phyloP scores from a whole-genome alignment of 2,888 invertebrate genomes.

The Cheilosia vernalis region DNA sequence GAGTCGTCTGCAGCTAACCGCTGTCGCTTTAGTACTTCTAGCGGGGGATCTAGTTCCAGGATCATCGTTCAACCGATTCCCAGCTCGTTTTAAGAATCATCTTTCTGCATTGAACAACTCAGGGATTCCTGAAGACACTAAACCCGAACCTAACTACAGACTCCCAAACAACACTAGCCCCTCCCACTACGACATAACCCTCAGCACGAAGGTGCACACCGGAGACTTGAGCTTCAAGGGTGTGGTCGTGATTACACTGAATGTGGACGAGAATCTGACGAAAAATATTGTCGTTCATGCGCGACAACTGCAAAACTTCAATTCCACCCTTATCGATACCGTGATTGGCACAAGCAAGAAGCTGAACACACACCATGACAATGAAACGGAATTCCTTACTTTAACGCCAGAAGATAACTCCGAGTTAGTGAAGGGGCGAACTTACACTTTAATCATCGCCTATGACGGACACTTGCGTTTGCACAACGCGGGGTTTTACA shows the following conservation, averaged over 20 bases:
- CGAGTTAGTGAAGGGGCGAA: constrained; percentile 51
- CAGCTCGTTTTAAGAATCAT: constrained; percentile 28
- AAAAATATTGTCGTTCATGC: constrained; percentile 81
- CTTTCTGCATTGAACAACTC: constrained; percentile 10
- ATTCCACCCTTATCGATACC: constrained; percentile 1
- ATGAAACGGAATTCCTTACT: constrained; percentile 41
- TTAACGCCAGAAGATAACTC: constrained; percentile 43
- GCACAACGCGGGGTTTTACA: constrained; percentile 86
- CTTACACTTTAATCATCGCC: constrained; percentile 84
- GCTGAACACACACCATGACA: constrained; percentile 13
- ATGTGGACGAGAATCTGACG: constrained; percentile 83
- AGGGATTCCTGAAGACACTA: background rate
- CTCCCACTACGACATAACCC: constrained; percentile 84
- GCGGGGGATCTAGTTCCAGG: constrained; percentile 27
- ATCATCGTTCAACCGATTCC: constrained; percentile 50
- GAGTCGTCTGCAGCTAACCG: constrained; percentile 31
- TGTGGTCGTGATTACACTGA: constrained; percentile 83
- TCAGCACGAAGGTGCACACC: constrained; percentile 83
- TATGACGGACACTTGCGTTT: constrained; percentile 85
- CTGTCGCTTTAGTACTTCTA: constrained; percentile 25
- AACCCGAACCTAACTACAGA: constrained; percentile 81
- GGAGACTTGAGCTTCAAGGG: constrained; percentile 81
- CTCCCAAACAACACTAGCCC: constrained; percentile 85
- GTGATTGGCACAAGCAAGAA: background rate
- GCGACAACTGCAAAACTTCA: constrained; percentile 37